Evolutionary conservation across 2,888 invertebrate genomes (phyloP).

Genomic region (Stratiomys singularior): DNA sequence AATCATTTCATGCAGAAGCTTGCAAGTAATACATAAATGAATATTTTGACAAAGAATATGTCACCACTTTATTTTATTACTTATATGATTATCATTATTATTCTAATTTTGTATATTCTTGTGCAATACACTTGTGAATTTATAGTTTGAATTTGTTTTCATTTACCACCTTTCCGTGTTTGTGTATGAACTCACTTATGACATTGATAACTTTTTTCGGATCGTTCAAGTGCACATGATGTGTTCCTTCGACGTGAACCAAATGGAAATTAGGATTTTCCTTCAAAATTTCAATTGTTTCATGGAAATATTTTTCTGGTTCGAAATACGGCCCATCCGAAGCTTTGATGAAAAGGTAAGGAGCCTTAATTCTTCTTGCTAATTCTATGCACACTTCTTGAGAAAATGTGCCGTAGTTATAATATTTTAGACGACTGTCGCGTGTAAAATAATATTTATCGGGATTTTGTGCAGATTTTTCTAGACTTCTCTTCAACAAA

Average conservation of each 20-base stretch:
- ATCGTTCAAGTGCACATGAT: conserved; percentile 79
- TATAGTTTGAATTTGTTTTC: background rate
- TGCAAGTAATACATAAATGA: too few relatives aligned
- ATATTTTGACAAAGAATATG: too few relatives aligned
- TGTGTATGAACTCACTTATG: conserved; percentile 59
- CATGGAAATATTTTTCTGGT: conserved; percentile 68
- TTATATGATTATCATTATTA: too few relatives aligned
- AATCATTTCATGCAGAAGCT: too few relatives aligned
- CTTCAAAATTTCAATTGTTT: conserved; percentile 69
- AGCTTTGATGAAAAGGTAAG: conserved; percentile 74
- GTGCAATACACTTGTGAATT: background rate
- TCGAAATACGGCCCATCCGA: conserved; percentile 69
- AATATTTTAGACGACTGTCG: conserved; percentile 72
- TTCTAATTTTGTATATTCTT: too few relatives aligned
- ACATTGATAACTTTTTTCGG: conserved; percentile 70
- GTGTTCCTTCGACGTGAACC: conserved; percentile 73
- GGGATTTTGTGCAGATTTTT: conserved; percentile 68
- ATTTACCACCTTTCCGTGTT: conserved; percentile 53
- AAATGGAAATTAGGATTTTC: conserved; percentile 70
- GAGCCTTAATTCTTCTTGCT: conserved; percentile 70
- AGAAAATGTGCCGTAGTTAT: conserved; percentile 54
- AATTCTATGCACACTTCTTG: conserved; percentile 69
- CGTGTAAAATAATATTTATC: conserved; percentile 73
- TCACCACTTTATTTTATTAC: too few relatives aligned
- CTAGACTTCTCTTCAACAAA: conserved; percentile 70